Evolutionary conservation across 1,140 invertebrate genomes (phyloP).

Genomic region (Monochamus saltuarius): DNA sequence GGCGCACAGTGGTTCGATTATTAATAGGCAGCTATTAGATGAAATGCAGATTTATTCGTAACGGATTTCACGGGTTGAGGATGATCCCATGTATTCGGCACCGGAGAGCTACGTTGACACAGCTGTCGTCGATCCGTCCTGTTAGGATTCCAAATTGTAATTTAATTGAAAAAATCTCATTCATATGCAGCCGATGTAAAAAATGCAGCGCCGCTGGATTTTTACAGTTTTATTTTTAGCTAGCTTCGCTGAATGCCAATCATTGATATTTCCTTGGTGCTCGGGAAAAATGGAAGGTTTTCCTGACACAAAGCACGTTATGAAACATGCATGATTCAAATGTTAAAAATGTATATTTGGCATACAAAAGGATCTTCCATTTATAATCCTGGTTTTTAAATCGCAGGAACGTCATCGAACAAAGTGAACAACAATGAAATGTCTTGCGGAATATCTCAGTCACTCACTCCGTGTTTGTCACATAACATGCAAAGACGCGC

Average conservation of each 20-base stretch:
- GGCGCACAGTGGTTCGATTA: slow-evolving; percentile 8
- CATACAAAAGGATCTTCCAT: slow-evolving; percentile 45
- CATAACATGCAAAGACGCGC: slow-evolving; percentile 51
- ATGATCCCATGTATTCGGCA: slow-evolving; percentile 7
- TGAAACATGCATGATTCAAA: slow-evolving; percentile 44
- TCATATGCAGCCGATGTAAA: slow-evolving; percentile 52
- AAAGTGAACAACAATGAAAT: slow-evolving; percentile 50
- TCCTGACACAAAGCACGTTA: slow-evolving; percentile 28
- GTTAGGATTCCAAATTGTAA: slow-evolving; percentile 40
- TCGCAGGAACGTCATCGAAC: slow-evolving; percentile 42
- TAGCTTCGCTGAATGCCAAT: slow-evolving; percentile 45
- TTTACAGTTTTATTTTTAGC: slow-evolving; percentile 42
- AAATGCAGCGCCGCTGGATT: slow-evolving; percentile 45
- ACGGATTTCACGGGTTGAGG: not conserved
- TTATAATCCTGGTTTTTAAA: slow-evolving; percentile 45
- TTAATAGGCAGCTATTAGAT: slow-evolving; percentile 17
- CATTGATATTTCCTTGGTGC: slow-evolving; percentile 38
- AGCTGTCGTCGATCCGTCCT: slow-evolving; percentile 28
- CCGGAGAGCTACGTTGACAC: slow-evolving; percentile 14
- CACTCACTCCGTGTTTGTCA: slow-evolving; percentile 49
- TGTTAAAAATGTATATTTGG: slow-evolving; percentile 46
- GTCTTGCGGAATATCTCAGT: slow-evolving; percentile 50
- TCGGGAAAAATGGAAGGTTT: slow-evolving; percentile 15
- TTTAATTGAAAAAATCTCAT: slow-evolving; percentile 54
- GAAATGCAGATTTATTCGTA: slow-evolving; percentile 40